These are phyloP conservation scores for Vannuccia rotundouncinata DNA, from an alignment of 2,888 invertebrate genomes.

Conservation along the genomic window DNA sequence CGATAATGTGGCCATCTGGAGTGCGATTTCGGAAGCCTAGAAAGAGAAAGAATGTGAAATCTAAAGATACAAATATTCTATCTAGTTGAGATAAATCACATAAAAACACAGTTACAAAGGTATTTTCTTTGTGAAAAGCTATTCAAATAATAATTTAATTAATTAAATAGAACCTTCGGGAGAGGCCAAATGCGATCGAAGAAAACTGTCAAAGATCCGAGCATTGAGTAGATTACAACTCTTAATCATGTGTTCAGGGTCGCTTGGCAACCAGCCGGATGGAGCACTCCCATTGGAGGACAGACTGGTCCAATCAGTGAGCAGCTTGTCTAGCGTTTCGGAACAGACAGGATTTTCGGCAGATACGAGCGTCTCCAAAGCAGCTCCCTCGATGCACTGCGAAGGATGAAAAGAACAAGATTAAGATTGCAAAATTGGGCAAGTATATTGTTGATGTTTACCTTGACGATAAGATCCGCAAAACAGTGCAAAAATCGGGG, in stretches of 20 bases:
- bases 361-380: background rate
- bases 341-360: background rate
- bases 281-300: background rate
- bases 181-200: background rate
- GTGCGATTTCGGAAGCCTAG: background rate
- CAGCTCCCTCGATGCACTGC: background rate
- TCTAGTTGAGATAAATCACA: too few relatives aligned
- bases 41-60: too few relatives aligned
- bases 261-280: background rate
- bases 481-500: background rate
- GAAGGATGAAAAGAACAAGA: background rate
- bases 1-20: background rate
- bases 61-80: too few relatives aligned
- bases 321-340: background rate
- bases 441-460: background rate
- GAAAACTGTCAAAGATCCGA: background rate
- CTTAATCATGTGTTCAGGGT: background rate
- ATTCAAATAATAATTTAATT: too few relatives aligned
- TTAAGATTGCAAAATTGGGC: background rate
- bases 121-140: too few relatives aligned
- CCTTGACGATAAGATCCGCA: background rate
- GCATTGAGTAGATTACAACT: background rate
- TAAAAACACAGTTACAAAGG: too few relatives aligned
- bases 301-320: background rate
- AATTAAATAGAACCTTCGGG: background rate